A percentile compares a stretch with the other conserved stretches of the same genome.
phyloP scores from a whole-genome alignment of 2,888 invertebrate genomes.

The Germaria angustata region DNA sequence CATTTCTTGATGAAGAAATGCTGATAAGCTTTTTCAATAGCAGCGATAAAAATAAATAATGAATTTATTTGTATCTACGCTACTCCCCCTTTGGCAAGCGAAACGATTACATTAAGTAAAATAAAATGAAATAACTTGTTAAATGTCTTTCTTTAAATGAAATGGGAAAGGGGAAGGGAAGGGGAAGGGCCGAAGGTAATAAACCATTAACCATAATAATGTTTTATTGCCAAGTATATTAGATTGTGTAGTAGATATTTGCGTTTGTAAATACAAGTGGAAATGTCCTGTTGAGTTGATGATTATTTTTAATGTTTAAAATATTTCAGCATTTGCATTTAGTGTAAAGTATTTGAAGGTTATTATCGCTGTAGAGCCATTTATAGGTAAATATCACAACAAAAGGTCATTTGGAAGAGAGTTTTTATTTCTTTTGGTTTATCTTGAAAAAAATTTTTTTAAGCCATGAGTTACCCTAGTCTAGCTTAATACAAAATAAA shows the following conservation, averaged over 20 bases:
- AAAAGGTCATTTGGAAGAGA: too few species aligned
- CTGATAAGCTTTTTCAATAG: conserved; percentile 31
- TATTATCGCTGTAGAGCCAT: too few species aligned
- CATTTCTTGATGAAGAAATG: conserved; percentile 22
- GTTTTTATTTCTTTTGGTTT: too few species aligned
- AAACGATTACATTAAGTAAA: not conserved
- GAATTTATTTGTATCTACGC: conserved; percentile 16
- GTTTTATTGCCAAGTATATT: not conserved
- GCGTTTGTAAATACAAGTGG: not conserved
- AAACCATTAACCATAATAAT: conserved; percentile 12
- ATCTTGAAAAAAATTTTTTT: too few species aligned
- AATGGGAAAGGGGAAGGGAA: not conserved
- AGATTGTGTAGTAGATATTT: not conserved
- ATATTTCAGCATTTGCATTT: not conserved
- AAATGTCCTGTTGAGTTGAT: not conserved
- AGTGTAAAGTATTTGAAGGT: too few species aligned
- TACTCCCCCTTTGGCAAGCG: not conserved
- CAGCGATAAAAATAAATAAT: conserved; percentile 39
- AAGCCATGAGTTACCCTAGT: too few species aligned
- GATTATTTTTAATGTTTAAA: not conserved
- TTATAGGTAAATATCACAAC: too few species aligned
- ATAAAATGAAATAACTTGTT: conserved; percentile 20
- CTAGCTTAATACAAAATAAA: too few species aligned
- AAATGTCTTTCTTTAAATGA: not conserved
- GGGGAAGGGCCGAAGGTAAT: not conserved